A percentile compares a stretch with the other conserved stretches of the same genome.
These are phyloP conservation scores for Paracanthobrama guichenoti DNA, from an alignment of 2,113 vertebrate genomes.

Conservation along the genomic window DNA sequence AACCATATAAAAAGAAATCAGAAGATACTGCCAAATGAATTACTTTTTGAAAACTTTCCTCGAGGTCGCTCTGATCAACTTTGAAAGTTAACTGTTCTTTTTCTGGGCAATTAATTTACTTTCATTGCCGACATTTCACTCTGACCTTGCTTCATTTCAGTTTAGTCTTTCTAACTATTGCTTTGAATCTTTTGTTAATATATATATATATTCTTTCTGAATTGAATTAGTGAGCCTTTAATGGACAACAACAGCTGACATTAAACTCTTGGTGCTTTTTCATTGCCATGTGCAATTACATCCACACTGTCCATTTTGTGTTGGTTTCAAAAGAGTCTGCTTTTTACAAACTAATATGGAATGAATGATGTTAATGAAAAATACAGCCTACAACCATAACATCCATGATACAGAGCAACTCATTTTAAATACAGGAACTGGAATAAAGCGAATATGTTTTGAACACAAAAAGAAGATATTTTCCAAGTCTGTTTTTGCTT, in stretches of 20 bases:
- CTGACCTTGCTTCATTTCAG: constrained; percentile 1
- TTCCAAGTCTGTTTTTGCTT: neutral
- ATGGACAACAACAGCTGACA: neutral
- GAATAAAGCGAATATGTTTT: neutral
- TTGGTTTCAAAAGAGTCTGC: neutral
- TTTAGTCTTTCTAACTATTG: neutral
- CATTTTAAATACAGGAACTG: neutral
- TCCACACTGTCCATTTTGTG: constrained; percentile 1
- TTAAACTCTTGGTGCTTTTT: neutral
- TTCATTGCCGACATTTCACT: neutral
- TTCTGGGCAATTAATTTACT: neutral
- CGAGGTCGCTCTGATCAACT: neutral
- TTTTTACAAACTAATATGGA: neutral
- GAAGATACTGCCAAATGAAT: neutral
- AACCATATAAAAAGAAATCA: neutral
- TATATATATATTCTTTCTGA: neutral
- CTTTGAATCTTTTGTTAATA: neutral
- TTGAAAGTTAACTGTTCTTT: neutral
- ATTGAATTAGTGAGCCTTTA: neutral
- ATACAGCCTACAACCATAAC: neutral
- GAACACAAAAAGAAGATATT: neutral
- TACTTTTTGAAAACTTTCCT: neutral
- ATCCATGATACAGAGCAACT: neutral
- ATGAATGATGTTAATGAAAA: neutral
- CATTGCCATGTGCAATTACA: neutral